Evolutionary conservation across 2,888 invertebrate species (phyloP), one percentile per base, ranked within the genome.

Genomic region (Dryocosmus kuriphilus): DNA sequence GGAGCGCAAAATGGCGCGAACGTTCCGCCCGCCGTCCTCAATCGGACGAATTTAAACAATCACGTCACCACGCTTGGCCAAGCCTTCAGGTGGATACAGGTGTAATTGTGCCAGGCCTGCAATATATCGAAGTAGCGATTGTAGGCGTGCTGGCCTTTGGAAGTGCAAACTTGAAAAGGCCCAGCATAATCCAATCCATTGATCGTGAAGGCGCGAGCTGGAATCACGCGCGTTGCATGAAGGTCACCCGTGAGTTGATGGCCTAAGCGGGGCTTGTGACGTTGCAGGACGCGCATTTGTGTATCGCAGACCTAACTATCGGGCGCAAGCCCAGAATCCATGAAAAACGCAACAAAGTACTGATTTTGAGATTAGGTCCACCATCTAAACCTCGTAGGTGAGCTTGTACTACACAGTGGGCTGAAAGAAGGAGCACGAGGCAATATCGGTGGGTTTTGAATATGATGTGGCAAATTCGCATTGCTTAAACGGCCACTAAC

Each of bases 81-180:
- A n/a, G n/a, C 7, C 32, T 32, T 32, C 32, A 3, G 32, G 32
- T 32, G 3, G 32, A 32, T 32, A 3, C 32, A 74, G 71, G 77
- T 75, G n/a, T n/a, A n/a, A n/a, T n/a, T n/a, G n/a, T n/a, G n/a
- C n/a, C n/a, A n/a, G n/a, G n/a, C n/a, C n/a, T n/a, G n/a, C n/a
- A n/a, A n/a, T n/a, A n/a, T n/a, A 77, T 5, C 81, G 73, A 2
- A 61, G 61, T 74, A 74, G 16, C 27, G 30, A 55, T 74, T 74
- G 24, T 51, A 24, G 27, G 55, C 16, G 24, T 30, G 74, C 27
- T 30, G 1, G 27, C 74, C 74, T 5, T 55, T 55, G 1, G 32
- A 74, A 14, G 41, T 46, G 22, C 74, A 55, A 27, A 74, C 30
- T 27, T 24, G 30, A 55, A 74, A 24, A n/a, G n/a, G n/a, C n/a